Percentiles rank a stretch among this genome's conserved stretches.
phyloP scores from a whole-genome alignment of 2,888 invertebrate species.

The Arge pagana region DNA sequence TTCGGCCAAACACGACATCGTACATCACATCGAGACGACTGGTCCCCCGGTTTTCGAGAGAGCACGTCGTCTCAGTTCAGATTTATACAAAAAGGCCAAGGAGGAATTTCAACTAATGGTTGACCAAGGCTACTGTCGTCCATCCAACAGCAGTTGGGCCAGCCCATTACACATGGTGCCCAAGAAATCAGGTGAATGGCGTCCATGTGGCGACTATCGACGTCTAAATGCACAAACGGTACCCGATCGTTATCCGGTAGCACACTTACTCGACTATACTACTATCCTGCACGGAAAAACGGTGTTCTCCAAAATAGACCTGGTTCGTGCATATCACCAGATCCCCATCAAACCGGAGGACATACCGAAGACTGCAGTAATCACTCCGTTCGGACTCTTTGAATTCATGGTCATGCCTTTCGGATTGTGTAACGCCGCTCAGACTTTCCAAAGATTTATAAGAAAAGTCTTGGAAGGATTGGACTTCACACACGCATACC shows the following conservation, averaged over 20 bases:
- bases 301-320: conserved; percentile 29
- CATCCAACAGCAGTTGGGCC: conserved; percentile 36
- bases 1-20: conserved; percentile 20
- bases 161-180: conserved; percentile 34
- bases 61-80: conserved; percentile 33
- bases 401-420: conserved; percentile 39
- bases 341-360: conserved; percentile 35
- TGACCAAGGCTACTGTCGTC: conserved; percentile 34
- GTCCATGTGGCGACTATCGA: conserved; percentile 42
- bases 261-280: conserved; percentile 37
- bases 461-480: conserved; percentile 25
- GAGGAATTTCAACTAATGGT: conserved; percentile 32
- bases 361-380: conserved; percentile 37
- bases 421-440: conserved; percentile 37
- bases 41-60: conserved; percentile 33
- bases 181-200: conserved; percentile 32
- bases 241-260: conserved; percentile 40
- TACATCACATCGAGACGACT: conserved; percentile 26
- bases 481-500: conserved; percentile 31
- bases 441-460: conserved; percentile 40
- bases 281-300: conserved; percentile 26
- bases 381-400: conserved; percentile 38
- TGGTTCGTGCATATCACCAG: conserved; percentile 34
- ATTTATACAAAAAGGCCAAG: conserved; percentile 32
- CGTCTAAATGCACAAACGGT: conserved; percentile 35